A percentile compares a stretch with the other conserved stretches of the same genome.
phyloP scores from a whole-genome alignment of 2,797 vertebrate species.

The Sebastes hubbsi region DNA sequence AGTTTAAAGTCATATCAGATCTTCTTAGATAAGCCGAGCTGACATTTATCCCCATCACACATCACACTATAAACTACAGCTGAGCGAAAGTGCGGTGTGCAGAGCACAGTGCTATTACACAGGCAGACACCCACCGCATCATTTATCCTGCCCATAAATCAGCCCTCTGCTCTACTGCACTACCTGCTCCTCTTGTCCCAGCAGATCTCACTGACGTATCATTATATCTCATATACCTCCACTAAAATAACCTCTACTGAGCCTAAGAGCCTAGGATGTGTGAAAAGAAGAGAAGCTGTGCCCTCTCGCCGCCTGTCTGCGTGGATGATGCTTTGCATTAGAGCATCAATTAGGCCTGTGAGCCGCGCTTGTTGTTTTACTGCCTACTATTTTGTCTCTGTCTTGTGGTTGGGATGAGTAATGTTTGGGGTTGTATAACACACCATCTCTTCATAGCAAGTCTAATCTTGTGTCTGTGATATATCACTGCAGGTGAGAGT shows the following conservation, averaged over 20 bases:
- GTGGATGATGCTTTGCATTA: slow-evolving; percentile 59
- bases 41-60: slow-evolving; percentile 80
- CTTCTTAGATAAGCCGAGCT: slow-evolving; percentile 77
- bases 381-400: slow-evolving; percentile 51
- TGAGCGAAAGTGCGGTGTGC: slow-evolving; percentile 72
- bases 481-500: slow-evolving; percentile 60
- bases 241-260: slow-evolving; percentile 76
- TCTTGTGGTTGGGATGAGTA: slow-evolving; percentile 46
- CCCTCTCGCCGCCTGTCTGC: slow-evolving; percentile 57
- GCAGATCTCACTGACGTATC: slow-evolving; percentile 77
- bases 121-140: slow-evolving; percentile 80
- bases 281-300: slow-evolving; percentile 50
- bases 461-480: slow-evolving; percentile 52
- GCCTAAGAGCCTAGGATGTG: slow-evolving; percentile 65
- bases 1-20: slow-evolving; percentile 78
- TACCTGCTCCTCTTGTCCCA: slow-evolving; percentile 77
- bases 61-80: slow-evolving; percentile 79
- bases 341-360: slow-evolving; percentile 61
- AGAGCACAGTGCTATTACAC: slow-evolving; percentile 76
- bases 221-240: slow-evolving; percentile 78
- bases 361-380: slow-evolving; percentile 61
- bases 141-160: slow-evolving; percentile 81
- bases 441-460: slow-evolving; percentile 46
- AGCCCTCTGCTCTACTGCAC: slow-evolving; percentile 76
- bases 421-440: slow-evolving; percentile 53